Evolutionary conservation across 2,888 invertebrate genomes (phyloP), one percentile per base, ranked within the genome.

Genomic region (Anaspis maculata): DNA sequence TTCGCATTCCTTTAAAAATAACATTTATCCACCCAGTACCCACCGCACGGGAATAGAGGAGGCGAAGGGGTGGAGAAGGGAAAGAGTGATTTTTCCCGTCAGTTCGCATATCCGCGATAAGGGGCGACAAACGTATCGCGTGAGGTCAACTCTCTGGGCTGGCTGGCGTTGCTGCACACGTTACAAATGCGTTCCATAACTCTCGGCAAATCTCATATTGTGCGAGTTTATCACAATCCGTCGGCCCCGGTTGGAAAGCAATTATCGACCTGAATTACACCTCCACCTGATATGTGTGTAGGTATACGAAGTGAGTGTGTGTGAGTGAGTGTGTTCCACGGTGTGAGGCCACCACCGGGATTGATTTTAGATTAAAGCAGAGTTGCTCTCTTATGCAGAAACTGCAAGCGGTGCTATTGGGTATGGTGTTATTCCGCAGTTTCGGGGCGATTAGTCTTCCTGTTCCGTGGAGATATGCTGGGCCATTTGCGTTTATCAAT

Each of bases 291-390:
- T n/a, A n/a, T n/a, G n/a, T n/a, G n/a, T n/a, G n/a, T n/a, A n/a
- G n/a, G n/a, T n/a, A n/a, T n/a, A n/a, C n/a, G n/a, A n/a, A n/a
- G n/a, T n/a, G n/a, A n/a, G n/a, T n/a, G n/a, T n/a, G n/a, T n/a
- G n/a, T n/a, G n/a, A n/a, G n/a, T n/a, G n/a, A n/a, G n/a, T n/a
- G n/a, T n/a, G n/a, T n/a, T n/a, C n/a, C n/a, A n/a, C n/a, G n/a
- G n/a, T n/a, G n/a, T n/a, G n/a, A n/a, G n/a, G n/a, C n/a, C n/a
- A n/a, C n/a, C n/a, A n/a, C n/a, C n/a, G n/a, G 39, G 42, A 51
- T 51, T 49, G 51, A 51, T 48, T 49, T 49, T 46, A 47, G 47
- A 49, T 49, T 49, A 51, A 35, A 40, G 41, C 29, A n/a, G n/a
- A n/a, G n/a, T n/a, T 19, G 13, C 13, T 26, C 34, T 30, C 30